Evolutionary conservation across 2,888 invertebrate genomes (phyloP), one percentile per base, ranked within the genome.

Genomic region (Cataglyphis livida): DNA sequence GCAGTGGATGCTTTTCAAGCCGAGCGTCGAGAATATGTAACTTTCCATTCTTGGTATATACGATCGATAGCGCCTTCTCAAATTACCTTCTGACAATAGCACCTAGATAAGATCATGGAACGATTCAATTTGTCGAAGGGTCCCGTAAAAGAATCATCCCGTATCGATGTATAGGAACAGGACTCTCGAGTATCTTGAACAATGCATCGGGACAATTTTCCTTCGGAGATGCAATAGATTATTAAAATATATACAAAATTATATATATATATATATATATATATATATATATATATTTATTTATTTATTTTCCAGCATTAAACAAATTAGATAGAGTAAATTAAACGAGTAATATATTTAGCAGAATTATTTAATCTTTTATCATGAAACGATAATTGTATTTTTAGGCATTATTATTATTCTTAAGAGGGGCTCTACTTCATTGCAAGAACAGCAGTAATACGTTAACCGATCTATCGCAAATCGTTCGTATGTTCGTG

Each of bases 51-150:
- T 18, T 9, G 25, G n/a, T 48, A 44, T 10, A 44, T 25, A 21
- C 74, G 88, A 88, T 87, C 87, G 86, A 87, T 86, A 82, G 51
- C 21, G 44, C 82, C 81, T 88, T 79, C 88, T 84, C 86, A 65
- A 85, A 86, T 79, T 75, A 73, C 84, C 79, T 88, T 59, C 84
- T 71, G 81, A 82, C 87, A 75, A 65, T 71, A 25, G 71, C 84
- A 86, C 65, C 86, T 78, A 81, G 28, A 48, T 65, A 86, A 74
- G 82, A 81, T 87, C 88, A 75, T 71, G 66, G 79, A 32, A 75
- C 75, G 59, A 88, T 82, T 78, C 86, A 81, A 84, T 88, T 87
- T 78, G 74, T 79, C 61, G 62, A 10, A 48, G 62, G 48, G 65
- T 48, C 68, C 76, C 83, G n/a, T 68, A 59, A 64, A 76, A 57